Evolutionary conservation across 2,888 invertebrate genomes (phyloP).

Genomic region (Pachliopta kotzebuea): DNA sequence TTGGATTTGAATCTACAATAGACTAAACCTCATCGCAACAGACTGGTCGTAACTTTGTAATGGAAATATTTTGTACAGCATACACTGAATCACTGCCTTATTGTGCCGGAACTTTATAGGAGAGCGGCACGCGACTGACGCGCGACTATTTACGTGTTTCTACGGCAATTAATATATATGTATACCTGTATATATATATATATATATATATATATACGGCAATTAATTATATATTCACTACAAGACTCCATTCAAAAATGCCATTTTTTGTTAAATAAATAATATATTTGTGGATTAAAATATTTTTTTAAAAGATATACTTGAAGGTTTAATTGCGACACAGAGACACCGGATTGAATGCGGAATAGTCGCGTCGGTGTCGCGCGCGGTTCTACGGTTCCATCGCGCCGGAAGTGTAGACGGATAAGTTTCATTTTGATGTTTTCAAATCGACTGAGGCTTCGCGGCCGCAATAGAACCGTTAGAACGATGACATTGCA

Average conservation of each 20-base stretch:
- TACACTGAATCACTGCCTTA: slow-evolving; percentile 79
- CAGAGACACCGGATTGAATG: background rate
- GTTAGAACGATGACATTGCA: slow-evolving; percentile 51
- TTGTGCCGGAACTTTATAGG: slow-evolving; percentile 70
- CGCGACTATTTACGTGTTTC: slow-evolving; percentile 39
- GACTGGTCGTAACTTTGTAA: slow-evolving; percentile 76
- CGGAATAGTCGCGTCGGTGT: slow-evolving; percentile 43
- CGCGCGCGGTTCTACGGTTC: slow-evolving; percentile 50
- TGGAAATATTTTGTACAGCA: slow-evolving; percentile 77
- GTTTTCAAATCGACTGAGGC: slow-evolving; percentile 51
- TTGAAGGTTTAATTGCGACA: slow-evolving; percentile 32
- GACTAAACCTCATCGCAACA: slow-evolving; percentile 73
- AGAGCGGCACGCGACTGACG: slow-evolving; percentile 42
- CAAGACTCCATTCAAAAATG: slow-evolving; percentile 12
- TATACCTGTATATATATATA: slow-evolving; percentile 34
- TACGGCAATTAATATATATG: slow-evolving; percentile 24
- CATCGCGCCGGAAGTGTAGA: slow-evolving; percentile 48
- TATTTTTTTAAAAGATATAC: slow-evolving; percentile 28
- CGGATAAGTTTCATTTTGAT: slow-evolving; percentile 61
- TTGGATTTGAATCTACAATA: slow-evolving; percentile 81
- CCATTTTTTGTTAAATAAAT: slow-evolving; percentile 17
- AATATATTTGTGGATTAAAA: slow-evolving; percentile 27
- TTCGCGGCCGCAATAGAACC: slow-evolving; percentile 53
- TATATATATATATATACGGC: slow-evolving; percentile 36
- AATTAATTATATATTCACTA: background rate